Evolutionary conservation across 1,140 invertebrate genomes (phyloP), one percentile per base, ranked within the genome.

Genomic region (Helicoverpa armigera): DNA sequence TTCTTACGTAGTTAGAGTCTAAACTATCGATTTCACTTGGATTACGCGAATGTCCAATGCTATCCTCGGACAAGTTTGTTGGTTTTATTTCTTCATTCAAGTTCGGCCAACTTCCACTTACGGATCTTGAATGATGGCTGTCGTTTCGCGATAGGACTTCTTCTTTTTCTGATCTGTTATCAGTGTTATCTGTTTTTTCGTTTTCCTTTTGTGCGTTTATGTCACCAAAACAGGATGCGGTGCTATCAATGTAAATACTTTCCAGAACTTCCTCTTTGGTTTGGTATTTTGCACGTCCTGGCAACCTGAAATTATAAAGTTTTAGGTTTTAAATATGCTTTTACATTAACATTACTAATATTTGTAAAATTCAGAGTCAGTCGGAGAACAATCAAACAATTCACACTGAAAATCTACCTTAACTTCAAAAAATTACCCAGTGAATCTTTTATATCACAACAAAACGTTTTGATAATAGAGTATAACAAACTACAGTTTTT

Each of bases 1-100:
- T 95, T 85, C 96, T 95, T 43, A 96, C 96, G 88, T 96, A 96
- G 85, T 96, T 96, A n/a, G 96, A 96, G 86, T 96, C 96, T 70
- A 96, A 93, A 86, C 96, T 96, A 87, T 96, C 96, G 76, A 96
- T 96, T 88, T 96, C 96, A 84, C 96, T 96, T 29, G 93, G 94
- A 81, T 95, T 95, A 12, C 91, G 91, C 29, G 95, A 95, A 80
- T 93, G 91, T 60, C 92, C 89, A 18, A 95, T 93, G 74, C 94
- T 95, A 76, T 94, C 94, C 89, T 95, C 93, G 13, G 94, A 95
- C 65, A 93, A 83, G 83, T 93, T 92, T 70, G 87, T 91, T 82
- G 84, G 91, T 82, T 95, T 95, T 11, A 83, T 83, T 79, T 94
- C 92, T 83, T 94, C 92, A 75, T 90, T 90, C 85, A 95, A 90